Evolutionary conservation across 2,888 invertebrate species (phyloP).

Genomic region (Agrotis clavis): DNA sequence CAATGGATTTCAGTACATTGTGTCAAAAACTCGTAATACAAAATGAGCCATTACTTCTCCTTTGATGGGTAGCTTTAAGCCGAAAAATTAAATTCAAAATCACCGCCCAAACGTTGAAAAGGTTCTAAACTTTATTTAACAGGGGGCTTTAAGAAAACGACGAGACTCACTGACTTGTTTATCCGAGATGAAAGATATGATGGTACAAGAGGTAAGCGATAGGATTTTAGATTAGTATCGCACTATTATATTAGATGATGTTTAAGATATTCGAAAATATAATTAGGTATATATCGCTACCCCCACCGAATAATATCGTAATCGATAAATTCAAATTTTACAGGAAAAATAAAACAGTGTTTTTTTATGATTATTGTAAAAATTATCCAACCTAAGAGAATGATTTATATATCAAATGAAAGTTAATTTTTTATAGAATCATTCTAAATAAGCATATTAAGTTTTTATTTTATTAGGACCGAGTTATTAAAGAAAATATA

Average conservation of each 20-base stretch:
- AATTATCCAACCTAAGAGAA: too few species aligned
- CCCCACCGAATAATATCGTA: too few species aligned
- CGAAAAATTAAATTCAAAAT: conserved; percentile 77
- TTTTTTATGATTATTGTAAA: too few species aligned
- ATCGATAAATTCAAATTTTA: too few species aligned
- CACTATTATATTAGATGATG: conserved; percentile 6
- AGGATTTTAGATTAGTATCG: conserved; percentile 35
- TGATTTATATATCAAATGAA: too few species aligned
- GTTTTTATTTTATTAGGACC: too few species aligned
- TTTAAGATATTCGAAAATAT: not conserved
- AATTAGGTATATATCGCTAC: too few species aligned
- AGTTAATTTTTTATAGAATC: too few species aligned
- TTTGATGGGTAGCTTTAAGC: conserved; percentile 62
- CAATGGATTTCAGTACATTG: conserved; percentile 38
- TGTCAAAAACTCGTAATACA: conserved; percentile 55
- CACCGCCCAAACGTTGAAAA: conserved; percentile 69
- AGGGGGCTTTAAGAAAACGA: conserved; percentile 73
- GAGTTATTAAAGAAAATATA: too few species aligned
- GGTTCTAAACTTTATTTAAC: conserved; percentile 78
- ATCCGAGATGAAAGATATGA: conserved; percentile 73
- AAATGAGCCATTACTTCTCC: conserved; percentile 62
- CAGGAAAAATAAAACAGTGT: too few species aligned
- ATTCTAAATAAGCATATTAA: too few species aligned
- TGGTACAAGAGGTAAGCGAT: conserved; percentile 66
- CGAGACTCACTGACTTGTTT: conserved; percentile 72